These are phyloP conservation scores for Centruroides sculpturatus DNA, from an alignment of 1,140 invertebrate genomes.

Conservation along the genomic window DNA sequence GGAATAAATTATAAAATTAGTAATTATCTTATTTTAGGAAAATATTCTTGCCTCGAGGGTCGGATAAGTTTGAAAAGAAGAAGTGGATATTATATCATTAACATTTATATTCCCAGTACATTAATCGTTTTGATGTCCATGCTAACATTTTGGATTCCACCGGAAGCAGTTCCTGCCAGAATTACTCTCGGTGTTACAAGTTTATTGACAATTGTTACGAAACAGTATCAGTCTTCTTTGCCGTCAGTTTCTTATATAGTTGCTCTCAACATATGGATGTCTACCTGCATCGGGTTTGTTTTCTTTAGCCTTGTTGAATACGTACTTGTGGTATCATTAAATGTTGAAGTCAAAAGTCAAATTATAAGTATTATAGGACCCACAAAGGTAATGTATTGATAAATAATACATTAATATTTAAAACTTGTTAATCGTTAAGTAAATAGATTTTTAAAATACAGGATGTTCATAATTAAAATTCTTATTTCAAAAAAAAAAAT, in stretches of 20 bases:
- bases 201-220: constrained; percentile 11
- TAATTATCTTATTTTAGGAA: background rate
- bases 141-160: constrained; percentile 26
- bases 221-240: constrained; percentile 12
- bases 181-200: constrained; percentile 16
- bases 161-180: constrained; percentile 24
- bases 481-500: too few species aligned
- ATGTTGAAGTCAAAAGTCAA: background rate
- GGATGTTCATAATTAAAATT: too few species aligned
- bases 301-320: constrained; percentile 60
- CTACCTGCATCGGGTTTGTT: constrained; percentile 69
- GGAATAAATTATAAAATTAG: too few species aligned
- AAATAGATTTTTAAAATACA: too few species aligned
- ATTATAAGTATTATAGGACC: too few species aligned
- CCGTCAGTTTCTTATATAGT: constrained; percentile 25
- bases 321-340: constrained; percentile 4
- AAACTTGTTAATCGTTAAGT: too few species aligned
- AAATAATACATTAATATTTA: too few species aligned
- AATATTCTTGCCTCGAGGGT: constrained; percentile 6
- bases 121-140: constrained; percentile 28
- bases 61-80: constrained; percentile 15
- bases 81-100: constrained; percentile 25
- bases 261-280: constrained; percentile 75
- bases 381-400: too few species aligned
- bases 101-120: constrained; percentile 25